Conservation (phyloP, 2,888 invertebrate genomes). For the Drosophila phalerata region DNA sequence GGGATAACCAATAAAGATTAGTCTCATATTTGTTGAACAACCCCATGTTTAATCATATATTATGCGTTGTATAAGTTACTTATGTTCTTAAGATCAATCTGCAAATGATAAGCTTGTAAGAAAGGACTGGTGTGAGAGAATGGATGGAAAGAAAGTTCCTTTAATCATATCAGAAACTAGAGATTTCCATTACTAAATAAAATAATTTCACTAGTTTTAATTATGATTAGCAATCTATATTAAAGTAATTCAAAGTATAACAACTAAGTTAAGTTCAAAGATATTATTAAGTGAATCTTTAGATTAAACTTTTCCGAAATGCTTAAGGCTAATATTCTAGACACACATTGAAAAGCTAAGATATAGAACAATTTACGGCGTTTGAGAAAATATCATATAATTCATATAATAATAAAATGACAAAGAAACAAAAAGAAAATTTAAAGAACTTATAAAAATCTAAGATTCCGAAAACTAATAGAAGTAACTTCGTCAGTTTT, state of each 20-base stretch:
- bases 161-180: background rate
- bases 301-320: no score
- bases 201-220: background rate
- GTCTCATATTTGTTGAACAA: conserved; percentile 7
- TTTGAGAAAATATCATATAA: no score
- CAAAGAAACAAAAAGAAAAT: background rate
- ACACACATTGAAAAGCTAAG: no score
- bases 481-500: background rate
- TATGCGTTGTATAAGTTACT: conserved; percentile 10
- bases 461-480: background rate
- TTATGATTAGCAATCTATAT: background rate
- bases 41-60: conserved; percentile 3
- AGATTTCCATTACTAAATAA: background rate
- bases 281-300: no score
- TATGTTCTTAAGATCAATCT: conserved; percentile 1
- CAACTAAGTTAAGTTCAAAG: no score
- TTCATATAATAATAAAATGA: no score
- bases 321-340: no score
- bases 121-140: background rate
- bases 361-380: no score
- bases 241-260: background rate
- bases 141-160: background rate
- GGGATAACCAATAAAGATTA: conserved; percentile 53
- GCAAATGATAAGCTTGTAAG: background rate
- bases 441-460: background rate